Evolutionary conservation across 2,113 vertebrate species (phyloP).

Genomic region (Lepus americanus): DNA sequence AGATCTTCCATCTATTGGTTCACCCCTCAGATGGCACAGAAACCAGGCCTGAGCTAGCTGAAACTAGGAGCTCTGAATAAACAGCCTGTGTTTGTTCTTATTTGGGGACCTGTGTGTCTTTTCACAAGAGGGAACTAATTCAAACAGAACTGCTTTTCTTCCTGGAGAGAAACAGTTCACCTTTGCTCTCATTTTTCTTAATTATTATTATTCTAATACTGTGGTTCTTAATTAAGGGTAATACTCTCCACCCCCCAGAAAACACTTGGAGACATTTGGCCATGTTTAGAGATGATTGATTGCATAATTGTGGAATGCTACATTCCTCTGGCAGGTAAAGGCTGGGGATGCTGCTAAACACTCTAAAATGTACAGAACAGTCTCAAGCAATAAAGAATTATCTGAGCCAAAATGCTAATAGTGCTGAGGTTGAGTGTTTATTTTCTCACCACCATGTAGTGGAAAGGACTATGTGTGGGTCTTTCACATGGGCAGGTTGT

Average conservation of each 20-base stretch:
- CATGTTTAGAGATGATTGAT: background rate
- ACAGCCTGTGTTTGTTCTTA: background rate
- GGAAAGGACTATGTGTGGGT: background rate
- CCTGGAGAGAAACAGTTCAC: conserved; percentile 78
- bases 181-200: background rate
- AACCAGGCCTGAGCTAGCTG: too few relatives aligned
- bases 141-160: conserved; percentile 80
- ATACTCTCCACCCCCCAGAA: background rate
- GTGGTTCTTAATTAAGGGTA: background rate
- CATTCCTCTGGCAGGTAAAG: background rate
- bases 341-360: background rate
- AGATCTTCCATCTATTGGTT: too few relatives aligned
- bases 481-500: background rate
- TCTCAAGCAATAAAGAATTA: background rate
- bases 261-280: background rate
- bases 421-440: background rate
- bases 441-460: background rate
- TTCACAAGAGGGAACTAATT: conserved; percentile 78
- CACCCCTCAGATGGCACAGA: too few relatives aligned
- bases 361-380: background rate
- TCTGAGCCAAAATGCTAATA: background rate
- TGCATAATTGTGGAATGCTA: background rate
- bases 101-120: background rate
- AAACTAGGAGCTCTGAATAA: background rate
- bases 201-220: background rate